Evolutionary conservation across 2,797 vertebrate genomes (phyloP).

Genomic region (Thripadectes ignobilis): DNA sequence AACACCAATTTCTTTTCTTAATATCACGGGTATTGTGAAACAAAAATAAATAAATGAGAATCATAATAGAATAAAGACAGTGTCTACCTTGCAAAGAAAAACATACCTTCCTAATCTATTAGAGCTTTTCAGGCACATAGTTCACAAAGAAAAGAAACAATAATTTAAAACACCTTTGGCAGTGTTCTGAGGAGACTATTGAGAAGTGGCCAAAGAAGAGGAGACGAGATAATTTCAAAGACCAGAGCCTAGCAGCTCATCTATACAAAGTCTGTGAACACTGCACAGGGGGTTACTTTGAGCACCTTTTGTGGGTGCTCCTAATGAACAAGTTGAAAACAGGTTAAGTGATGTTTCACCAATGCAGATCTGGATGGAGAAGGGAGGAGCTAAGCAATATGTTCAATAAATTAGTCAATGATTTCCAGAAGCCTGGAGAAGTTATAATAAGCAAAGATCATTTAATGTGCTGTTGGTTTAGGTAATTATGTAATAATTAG

Average conservation of each 20-base stretch:
- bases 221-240: neutral
- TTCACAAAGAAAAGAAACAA: neutral
- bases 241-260: neutral
- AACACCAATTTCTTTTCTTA: constrained; percentile 62
- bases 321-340: neutral
- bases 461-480: neutral
- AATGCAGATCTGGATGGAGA: neutral
- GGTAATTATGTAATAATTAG: neutral
- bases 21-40: constrained; percentile 44
- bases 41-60: constrained; percentile 64
- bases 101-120: neutral
- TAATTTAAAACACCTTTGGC: constrained; percentile 38
- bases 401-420: neutral
- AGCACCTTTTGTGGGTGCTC: neutral
- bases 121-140: neutral
- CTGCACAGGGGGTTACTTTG: neutral
- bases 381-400: neutral
- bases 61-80: constrained; percentile 26
- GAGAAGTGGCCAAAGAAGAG: neutral
- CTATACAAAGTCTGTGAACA: neutral
- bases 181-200: neutral
- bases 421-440: neutral
- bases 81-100: constrained; percentile 39
- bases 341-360: neutral
- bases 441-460: neutral